Evolutionary conservation across 2,888 invertebrate genomes (phyloP).

Genomic region (Amphipoea lucens): DNA sequence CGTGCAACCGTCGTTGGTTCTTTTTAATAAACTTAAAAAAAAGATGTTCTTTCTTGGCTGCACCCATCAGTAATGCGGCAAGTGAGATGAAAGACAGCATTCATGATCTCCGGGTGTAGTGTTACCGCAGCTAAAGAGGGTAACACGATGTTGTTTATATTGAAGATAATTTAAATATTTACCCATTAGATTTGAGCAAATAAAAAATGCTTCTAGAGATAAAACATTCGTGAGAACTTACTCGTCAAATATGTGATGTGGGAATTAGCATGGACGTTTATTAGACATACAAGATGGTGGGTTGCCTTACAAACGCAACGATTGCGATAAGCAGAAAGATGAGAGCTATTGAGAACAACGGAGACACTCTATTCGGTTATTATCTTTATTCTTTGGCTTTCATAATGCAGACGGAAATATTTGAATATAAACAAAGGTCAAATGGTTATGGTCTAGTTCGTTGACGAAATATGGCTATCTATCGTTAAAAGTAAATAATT

Average conservation of each 20-base stretch:
- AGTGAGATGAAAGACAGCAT: slow-evolving; percentile 86
- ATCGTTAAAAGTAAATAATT: background rate
- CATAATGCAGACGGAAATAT: slow-evolving; percentile 24
- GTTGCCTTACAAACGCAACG: slow-evolving; percentile 42
- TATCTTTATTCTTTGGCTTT: slow-evolving; percentile 32
- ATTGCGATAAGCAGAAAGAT: slow-evolving; percentile 53
- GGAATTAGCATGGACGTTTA: slow-evolving; percentile 52
- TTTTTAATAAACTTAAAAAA: slow-evolving; percentile 38
- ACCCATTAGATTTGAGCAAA: slow-evolving; percentile 72
- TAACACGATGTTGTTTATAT: slow-evolving; percentile 79
- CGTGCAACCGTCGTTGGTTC: slow-evolving; percentile 75
- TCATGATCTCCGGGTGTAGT: slow-evolving; percentile 82
- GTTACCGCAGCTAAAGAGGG: slow-evolving; percentile 79
- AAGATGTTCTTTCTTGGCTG: slow-evolving; percentile 62
- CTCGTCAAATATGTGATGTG: slow-evolving; percentile 57
- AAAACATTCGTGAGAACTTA: slow-evolving; percentile 73
- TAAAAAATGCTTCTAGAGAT: slow-evolving; percentile 63
- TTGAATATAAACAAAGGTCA: slow-evolving; percentile 28
- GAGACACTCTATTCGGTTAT: slow-evolving; percentile 29
- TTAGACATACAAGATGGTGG: slow-evolving; percentile 37
- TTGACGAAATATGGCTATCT: slow-evolving; percentile 16
- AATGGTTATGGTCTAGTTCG: slow-evolving; percentile 9
- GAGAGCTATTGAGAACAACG: slow-evolving; percentile 56
- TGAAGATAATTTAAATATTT: slow-evolving; percentile 82
- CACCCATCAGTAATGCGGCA: slow-evolving; percentile 80